phyloP scores from a whole-genome alignment of 2,797 vertebrate genomes.

The Tapera naevia region DNA sequence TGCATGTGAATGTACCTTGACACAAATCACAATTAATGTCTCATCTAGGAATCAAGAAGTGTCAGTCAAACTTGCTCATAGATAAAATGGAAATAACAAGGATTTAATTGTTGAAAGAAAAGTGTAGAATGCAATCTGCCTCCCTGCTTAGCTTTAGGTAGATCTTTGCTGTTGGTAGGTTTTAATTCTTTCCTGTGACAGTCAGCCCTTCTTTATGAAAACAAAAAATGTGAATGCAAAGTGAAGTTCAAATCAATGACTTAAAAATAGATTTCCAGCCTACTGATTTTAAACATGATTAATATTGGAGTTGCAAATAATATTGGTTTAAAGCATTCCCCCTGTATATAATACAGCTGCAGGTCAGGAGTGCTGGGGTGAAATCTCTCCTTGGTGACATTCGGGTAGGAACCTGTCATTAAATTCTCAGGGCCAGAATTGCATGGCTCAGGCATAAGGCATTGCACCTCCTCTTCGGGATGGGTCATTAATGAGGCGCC shows the following conservation, averaged over 20 bases:
- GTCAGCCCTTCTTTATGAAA: background rate
- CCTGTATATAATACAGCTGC: background rate
- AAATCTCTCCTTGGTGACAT: background rate
- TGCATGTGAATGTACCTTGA: constrained; percentile 51
- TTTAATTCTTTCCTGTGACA: background rate
- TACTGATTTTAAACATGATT: background rate
- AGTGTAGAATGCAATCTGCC: background rate
- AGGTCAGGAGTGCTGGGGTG: background rate
- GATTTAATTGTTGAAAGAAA: constrained; percentile 1
- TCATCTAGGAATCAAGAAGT: constrained; percentile 27
- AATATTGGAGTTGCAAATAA: background rate
- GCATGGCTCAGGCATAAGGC: background rate
- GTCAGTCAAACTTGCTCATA: constrained; percentile 30
- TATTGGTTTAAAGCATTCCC: background rate
- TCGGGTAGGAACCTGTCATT: background rate
- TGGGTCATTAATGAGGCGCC: background rate
- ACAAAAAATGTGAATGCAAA: background rate
- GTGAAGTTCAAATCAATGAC: background rate
- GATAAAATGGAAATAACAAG: constrained; percentile 16
- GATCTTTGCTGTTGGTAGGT: background rate
- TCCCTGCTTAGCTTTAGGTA: background rate
- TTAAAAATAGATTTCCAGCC: background rate
- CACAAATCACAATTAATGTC: constrained; percentile 49
- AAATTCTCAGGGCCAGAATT: background rate
- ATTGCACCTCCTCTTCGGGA: background rate